These are phyloP conservation scores for Eulemur mongoz DNA, from an alignment of 2,797 vertebrate species.

Conservation along the genomic window DNA sequence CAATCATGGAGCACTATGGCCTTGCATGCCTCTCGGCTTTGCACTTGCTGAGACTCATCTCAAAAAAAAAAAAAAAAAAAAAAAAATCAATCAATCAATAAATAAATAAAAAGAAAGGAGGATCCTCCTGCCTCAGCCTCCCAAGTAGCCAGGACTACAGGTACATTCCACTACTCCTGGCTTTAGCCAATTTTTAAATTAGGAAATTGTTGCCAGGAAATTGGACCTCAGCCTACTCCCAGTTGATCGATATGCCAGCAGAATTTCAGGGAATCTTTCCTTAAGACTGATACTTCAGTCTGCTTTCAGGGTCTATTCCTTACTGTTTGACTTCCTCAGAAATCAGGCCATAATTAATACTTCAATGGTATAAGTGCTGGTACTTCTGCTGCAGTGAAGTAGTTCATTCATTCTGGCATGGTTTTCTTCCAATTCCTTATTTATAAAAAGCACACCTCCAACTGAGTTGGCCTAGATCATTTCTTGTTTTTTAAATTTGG, in stretches of 20 bases:
- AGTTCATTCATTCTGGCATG: background rate
- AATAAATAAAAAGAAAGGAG: background rate
- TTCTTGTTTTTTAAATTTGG: background rate
- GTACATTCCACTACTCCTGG: too few relatives aligned
- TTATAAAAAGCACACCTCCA: background rate
- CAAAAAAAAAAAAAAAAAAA: too few relatives aligned
- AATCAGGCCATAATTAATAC: conserved; percentile 4
- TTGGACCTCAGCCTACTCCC: background rate
- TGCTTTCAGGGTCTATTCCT: background rate
- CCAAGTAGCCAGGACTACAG: background rate
- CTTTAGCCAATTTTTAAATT: background rate
- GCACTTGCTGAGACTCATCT: too few relatives aligned
- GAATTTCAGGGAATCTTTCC: background rate
- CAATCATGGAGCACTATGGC: background rate
- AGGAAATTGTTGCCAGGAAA: conserved; percentile 26
- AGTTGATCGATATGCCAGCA: background rate
- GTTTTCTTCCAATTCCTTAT: conserved; percentile 41
- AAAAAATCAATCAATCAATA: too few relatives aligned
- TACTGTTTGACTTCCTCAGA: conserved; percentile 7
- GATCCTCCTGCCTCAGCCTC: background rate
- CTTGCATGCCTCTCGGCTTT: background rate
- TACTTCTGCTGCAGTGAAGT: background rate
- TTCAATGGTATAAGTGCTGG: background rate
- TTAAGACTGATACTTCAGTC: background rate
- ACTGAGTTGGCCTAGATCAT: background rate